phyloP scores from a whole-genome alignment of 2,888 invertebrate species.

The Microctonus aethiopoides region DNA sequence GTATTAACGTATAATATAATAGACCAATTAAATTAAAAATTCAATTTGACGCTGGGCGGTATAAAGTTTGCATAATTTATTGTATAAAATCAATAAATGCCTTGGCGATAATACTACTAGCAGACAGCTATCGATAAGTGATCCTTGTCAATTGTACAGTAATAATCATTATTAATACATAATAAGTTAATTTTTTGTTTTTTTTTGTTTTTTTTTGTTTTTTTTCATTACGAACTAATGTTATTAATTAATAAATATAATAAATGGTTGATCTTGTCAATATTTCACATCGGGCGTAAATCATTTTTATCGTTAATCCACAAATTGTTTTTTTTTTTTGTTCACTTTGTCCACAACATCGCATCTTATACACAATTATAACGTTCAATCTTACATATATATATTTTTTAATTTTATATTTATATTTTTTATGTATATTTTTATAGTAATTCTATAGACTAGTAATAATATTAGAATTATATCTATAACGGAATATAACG shows the following conservation, averaged over 20 bases:
- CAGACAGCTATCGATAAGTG: slow-evolving; percentile 45
- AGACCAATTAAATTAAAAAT: background rate
- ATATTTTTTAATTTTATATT: slow-evolving; percentile 28
- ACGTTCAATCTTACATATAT: slow-evolving; percentile 40
- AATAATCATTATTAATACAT: slow-evolving; percentile 35
- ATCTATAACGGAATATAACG: slow-evolving; percentile 38
- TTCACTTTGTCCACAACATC: slow-evolving; percentile 29
- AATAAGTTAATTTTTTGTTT: slow-evolving; percentile 36
- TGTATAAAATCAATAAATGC: slow-evolving; percentile 51
- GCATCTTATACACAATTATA: slow-evolving; percentile 43
- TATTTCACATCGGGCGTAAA: slow-evolving; percentile 39
- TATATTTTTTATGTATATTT: slow-evolving; percentile 26
- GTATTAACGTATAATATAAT: background rate
- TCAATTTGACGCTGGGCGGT: background rate
- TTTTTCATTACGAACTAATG: slow-evolving; percentile 20
- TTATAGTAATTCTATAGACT: slow-evolving; percentile 35
- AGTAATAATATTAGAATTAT: slow-evolving; percentile 36
- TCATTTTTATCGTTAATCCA: slow-evolving; percentile 28
- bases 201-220: slow-evolving; percentile 3
- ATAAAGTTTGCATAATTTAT: slow-evolving; percentile 47
- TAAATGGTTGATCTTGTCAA: slow-evolving; percentile 22
- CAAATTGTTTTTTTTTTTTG: slow-evolving; percentile 2
- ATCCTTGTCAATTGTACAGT: slow-evolving; percentile 46
- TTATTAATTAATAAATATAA: slow-evolving; percentile 26
- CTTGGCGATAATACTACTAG: slow-evolving; percentile 48